Conservation (phyloP, 2,888 invertebrate genomes). For the Petrolisthes cinctipes region DNA sequence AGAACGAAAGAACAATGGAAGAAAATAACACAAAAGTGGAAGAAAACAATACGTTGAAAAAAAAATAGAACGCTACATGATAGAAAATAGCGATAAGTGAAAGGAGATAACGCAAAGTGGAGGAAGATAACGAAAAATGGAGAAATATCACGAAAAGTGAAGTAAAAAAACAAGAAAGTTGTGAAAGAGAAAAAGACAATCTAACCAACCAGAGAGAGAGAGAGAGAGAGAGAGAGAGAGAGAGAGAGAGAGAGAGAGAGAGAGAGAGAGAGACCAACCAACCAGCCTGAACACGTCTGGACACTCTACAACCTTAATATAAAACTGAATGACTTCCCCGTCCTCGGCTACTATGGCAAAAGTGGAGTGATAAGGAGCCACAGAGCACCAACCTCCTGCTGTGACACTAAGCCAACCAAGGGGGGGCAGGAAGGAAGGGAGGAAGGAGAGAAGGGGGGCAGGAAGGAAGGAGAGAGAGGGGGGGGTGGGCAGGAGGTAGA, state of each 20-base stretch:
- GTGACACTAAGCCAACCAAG: conserved; percentile 37
- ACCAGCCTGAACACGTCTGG: conserved; percentile 19
- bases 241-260: not conserved
- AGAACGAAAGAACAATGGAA: not conserved
- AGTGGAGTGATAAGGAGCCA: conserved; percentile 41
- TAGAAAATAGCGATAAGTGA: no score
- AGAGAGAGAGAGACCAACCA: not conserved
- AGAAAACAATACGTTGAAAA: no score
- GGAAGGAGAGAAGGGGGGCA: not conserved
- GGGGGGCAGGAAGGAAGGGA: not conserved
- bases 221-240: not conserved
- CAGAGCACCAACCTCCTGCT: conserved; percentile 33
- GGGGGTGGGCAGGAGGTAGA: not conserved
- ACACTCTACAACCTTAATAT: conserved; percentile 48
- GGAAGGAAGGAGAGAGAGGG: not conserved
- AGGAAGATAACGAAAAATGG: not conserved
- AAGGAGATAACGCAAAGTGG: not conserved
- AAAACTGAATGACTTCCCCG: conserved; percentile 46
- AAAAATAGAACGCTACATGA: no score
- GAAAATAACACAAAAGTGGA: no score
- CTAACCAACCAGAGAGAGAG: not conserved
- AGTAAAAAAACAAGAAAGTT: conserved; percentile 12
- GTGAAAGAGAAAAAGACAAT: not conserved
- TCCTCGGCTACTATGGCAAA: conserved; percentile 44
- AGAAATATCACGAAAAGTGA: conserved; percentile 11